Evolutionary conservation across 2,888 invertebrate genomes (phyloP).

Genomic region (Cephus sareptanus): DNA sequence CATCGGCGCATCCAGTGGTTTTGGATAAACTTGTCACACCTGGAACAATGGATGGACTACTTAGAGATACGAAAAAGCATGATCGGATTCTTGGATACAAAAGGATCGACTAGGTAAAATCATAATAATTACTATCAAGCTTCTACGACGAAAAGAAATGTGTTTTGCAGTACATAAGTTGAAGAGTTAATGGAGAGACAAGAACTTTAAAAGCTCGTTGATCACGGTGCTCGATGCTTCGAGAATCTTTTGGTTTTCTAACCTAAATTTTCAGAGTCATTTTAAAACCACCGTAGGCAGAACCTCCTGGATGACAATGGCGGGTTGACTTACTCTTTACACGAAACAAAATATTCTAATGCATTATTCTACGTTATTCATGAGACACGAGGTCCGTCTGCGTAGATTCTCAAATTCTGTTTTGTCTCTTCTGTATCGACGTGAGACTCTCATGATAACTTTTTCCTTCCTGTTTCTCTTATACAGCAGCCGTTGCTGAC

Average conservation of each 20-base stretch:
- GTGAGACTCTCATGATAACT: not conserved
- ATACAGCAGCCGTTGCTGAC: not conserved
- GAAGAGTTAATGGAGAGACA: not conserved
- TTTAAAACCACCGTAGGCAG: not conserved
- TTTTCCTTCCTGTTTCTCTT: constrained; percentile 1
- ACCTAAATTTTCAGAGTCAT: not conserved
- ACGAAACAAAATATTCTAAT: constrained; percentile 46
- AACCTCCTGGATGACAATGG: not conserved
- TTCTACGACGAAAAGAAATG: not conserved
- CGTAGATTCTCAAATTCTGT: constrained; percentile 15
- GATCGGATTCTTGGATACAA: too few relatives aligned
- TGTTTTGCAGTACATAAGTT: not conserved
- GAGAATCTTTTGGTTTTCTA: not conserved
- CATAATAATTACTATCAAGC: too few relatives aligned
- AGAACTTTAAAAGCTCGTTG: not conserved
- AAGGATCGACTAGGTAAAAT: too few relatives aligned
- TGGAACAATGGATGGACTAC: constrained; percentile 29
- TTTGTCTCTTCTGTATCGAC: constrained; percentile 12
- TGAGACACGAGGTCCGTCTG: constrained; percentile 28
- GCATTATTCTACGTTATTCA: constrained; percentile 46
- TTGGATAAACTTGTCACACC: constrained; percentile 39
- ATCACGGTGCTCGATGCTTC: not conserved
- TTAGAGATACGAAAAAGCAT: not conserved
- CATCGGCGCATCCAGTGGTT: constrained; percentile 61
- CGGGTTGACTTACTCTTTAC: constrained; percentile 39